Base-by-base conservation (phyloP, 1,140 invertebrate species). In the Carposina sasakii region DNA sequence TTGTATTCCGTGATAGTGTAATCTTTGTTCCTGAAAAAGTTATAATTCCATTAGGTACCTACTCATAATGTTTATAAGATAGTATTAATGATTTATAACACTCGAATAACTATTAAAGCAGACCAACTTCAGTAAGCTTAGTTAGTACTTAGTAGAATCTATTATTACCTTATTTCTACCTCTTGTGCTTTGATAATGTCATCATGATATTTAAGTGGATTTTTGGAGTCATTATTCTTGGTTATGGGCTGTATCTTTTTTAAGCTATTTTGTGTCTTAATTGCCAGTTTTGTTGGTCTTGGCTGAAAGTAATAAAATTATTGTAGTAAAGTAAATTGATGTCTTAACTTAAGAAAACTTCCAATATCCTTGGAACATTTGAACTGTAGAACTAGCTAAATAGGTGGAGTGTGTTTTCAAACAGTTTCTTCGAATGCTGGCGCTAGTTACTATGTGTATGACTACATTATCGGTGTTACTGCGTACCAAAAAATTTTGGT, bases 21-120 rank as follows among this genome's bases (percentile, higher is more conserved):
- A 54, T 84, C 75, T 54, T 81, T 84, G 45, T 84, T 84, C 47
- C 81, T 84, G 54, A 47, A 76, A 74, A 44, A 30, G 48, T 8
- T n/a, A n/a, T n/a, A n/a, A n/a, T n/a, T n/a, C n/a, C n/a, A n/a
- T n/a, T n/a, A n/a, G n/a, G n/a, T n/a, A n/a, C n/a, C n/a, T n/a
- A n/a, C n/a, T n/a, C n/a, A 57, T 31, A 34, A 40, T 39, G 36
- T 17, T 34, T 21, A 39, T 50, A 28, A 41, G 33, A 20, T 20
- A 48, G 19, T 42, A 37, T 45, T 31, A 30, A 33, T 49, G 3
- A n/a, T n/a, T n/a, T n/a, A n/a, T n/a, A n/a, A n/a, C n/a, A n/a
- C n/a, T n/a, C n/a, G n/a, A n/a, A n/a, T n/a, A n/a, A n/a, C n/a
- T n/a, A n/a, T n/a, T n/a, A n/a, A n/a, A n/a, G n/a, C n/a, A n/a